Percentiles rank a stretch among this genome's conserved stretches.
Conservation (phyloP, 1,140 invertebrate genomes). For the Papilio aristodemus region DNA sequence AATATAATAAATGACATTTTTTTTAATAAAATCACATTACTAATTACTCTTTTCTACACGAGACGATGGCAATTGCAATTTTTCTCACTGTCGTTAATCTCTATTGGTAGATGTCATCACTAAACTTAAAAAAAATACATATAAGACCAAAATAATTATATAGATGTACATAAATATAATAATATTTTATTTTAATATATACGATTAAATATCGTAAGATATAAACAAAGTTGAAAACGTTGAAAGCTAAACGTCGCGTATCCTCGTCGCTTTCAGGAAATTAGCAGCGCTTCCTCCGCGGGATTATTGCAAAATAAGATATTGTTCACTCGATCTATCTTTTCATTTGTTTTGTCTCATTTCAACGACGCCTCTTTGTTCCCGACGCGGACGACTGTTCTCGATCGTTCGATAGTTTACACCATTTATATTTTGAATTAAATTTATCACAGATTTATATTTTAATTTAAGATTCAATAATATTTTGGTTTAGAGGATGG, state of each 20-base stretch:
- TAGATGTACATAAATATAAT: too few relatives aligned
- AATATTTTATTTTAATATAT: too few relatives aligned
- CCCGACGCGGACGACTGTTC: constrained; percentile 40
- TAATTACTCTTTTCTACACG: too few relatives aligned
- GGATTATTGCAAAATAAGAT: constrained; percentile 78
- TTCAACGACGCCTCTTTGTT: constrained; percentile 63
- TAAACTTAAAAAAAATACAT: too few relatives aligned
- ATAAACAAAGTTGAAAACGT: constrained; percentile 60
- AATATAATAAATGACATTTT: too few relatives aligned
- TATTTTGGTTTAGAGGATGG: background rate
- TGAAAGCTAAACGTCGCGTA: constrained; percentile 51
- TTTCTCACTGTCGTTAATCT: too few relatives aligned
- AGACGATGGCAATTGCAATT: too few relatives aligned
- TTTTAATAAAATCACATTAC: too few relatives aligned
- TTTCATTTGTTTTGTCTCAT: constrained; percentile 57
- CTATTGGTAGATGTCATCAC: too few relatives aligned
- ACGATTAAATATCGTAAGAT: constrained; percentile 35
- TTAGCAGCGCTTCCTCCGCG: constrained; percentile 69
- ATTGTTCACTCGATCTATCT: constrained; percentile 73
- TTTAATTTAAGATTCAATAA: background rate
- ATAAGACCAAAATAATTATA: too few relatives aligned
- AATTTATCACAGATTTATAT: background rate
- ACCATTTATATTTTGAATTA: background rate
- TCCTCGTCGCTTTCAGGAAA: constrained; percentile 72
- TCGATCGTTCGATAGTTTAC: constrained; percentile 32